Evolutionary conservation across 1,140 invertebrate genomes (phyloP).

Genomic region (Bombus soroeensis): DNA sequence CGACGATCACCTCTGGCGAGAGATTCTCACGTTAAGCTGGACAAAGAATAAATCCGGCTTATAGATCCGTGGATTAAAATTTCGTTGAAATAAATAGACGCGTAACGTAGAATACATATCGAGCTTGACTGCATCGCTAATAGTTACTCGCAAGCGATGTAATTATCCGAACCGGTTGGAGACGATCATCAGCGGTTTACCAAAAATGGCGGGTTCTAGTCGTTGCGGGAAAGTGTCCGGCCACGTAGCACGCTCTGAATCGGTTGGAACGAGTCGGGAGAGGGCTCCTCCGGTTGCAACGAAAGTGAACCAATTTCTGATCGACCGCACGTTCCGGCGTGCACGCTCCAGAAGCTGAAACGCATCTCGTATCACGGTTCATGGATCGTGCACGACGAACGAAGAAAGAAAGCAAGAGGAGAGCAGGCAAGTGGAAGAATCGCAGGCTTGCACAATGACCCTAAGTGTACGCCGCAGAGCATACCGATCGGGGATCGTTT

Average conservation of each 20-base stretch:
- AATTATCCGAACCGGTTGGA: neutral
- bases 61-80: neutral
- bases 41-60: too few relatives aligned
- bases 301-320: conserved; percentile 66
- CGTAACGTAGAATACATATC: too few relatives aligned
- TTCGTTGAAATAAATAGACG: too few relatives aligned
- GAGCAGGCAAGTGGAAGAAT: neutral
- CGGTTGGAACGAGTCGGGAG: too few relatives aligned
- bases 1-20: too few relatives aligned
- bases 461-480: neutral
- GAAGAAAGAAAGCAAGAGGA: conserved; percentile 32
- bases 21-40: too few relatives aligned
- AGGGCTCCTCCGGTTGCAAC: neutral
- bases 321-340: conserved; percentile 43
- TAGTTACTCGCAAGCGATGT: neutral
- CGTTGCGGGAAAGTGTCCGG: conserved; percentile 17
- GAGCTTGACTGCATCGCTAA: too few relatives aligned
- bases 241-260: conserved; percentile 29
- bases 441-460: conserved; percentile 1
- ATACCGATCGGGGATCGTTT: too few relatives aligned
- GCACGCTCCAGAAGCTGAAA: conserved; percentile 24
- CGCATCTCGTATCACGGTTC: conserved; percentile 40
- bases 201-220: neutral
- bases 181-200: neutral
- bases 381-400: conserved; percentile 1